Base-by-base conservation (phyloP, 2,113 vertebrate species). In the Cephalopterus ornatus region DNA sequence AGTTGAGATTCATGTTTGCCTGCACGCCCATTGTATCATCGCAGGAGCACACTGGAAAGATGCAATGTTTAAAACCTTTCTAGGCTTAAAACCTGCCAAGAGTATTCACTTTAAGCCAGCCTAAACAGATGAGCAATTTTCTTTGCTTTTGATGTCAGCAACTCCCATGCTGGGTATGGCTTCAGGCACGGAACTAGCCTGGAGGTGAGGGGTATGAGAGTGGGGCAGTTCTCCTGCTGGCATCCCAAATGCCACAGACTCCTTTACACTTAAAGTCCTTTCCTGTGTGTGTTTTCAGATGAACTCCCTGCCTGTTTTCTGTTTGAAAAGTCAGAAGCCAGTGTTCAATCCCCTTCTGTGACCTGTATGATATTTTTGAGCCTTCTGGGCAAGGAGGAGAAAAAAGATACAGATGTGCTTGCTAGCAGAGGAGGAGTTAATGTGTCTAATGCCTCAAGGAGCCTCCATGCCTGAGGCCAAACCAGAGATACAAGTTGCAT, bases 1-100 rank as follows among this genome's bases (percentile, higher is more conserved):
- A 35, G 52, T 58, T 85, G 37, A 88, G 85, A 91, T 89, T 92
- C 70, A 65, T 27, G 32, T 66, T 66, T 94, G 90, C 44, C 33
- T 80, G 41, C 4, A 0, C 1, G 0, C 28, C 30, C 0, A 0
- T 28, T 71, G 42, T 71, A 39, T 79, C 63, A 24, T 37, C 0
- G 0, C 42, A 66, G 65, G 33, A 91, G 46, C 35, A 49, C 35
- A 8, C 58, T 27, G 12, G 46, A 89, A 93, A 79, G 53, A 49
- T 6, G 24, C 15, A 56, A 16, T 7, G 18, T 85, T 84, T 46
- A 52, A 91, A 94, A 67, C 35, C 44, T 85, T 93, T 70, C 41
- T 70, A 62, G 67, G 28, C 32, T 93, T 90, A 73, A 88, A 92
- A 70, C 53, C 62, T 65, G 28, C 8, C 28, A 47, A 27, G 30